Base-by-base conservation (phyloP, 1,140 invertebrate genomes). In the Aplysia californica region DNA sequence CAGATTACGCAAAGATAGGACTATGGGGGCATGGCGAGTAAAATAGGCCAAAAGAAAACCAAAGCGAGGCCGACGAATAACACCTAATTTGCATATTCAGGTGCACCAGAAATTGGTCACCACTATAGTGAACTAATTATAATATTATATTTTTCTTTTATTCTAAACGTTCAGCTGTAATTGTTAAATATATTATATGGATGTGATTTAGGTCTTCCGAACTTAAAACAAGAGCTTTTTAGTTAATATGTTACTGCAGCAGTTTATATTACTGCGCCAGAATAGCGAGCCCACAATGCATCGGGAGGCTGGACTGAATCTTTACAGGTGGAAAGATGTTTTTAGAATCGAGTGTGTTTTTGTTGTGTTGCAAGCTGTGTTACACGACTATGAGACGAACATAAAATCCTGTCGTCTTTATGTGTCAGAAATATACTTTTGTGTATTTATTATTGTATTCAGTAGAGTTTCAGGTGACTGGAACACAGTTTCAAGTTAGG, bases 281-380 rank as follows among this genome's bases (percentile, higher is more conserved):
- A n/a, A 41, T 68, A 41, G 41, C 26, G 23, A 44, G 56, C 69
- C 69, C 69, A 71, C 29, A 33, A 71, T 71, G 69, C 69, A 23
- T 10, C 29, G 23, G 36, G 1, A 21, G 3, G 31, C 69, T 56
- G 35, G 39, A 50, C 44, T 50, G 44, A 71, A 69, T 6, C 41
- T 50, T 58, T 71, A 71, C 69, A 71, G 69, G 69, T 71, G 69
- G 69, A 71, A 36, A 33, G 69, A 71, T 71, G 50, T 71, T 71
- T 71, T 58, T 44, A 23, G 29, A 58, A 58, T 71, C 44, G 69
- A 58, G 69, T 71, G 69, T 10, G 29, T 5, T 38, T 71, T 6
- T 59, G n/a, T 21, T 71, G 35, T 41, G 18, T 50, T 38, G 15
- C 35, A 58, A 56, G 36, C 56, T 41, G 39, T 33, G 21, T 20